Evolutionary conservation across 2,888 invertebrate genomes (phyloP).

Genomic region (Apodemia zela): DNA sequence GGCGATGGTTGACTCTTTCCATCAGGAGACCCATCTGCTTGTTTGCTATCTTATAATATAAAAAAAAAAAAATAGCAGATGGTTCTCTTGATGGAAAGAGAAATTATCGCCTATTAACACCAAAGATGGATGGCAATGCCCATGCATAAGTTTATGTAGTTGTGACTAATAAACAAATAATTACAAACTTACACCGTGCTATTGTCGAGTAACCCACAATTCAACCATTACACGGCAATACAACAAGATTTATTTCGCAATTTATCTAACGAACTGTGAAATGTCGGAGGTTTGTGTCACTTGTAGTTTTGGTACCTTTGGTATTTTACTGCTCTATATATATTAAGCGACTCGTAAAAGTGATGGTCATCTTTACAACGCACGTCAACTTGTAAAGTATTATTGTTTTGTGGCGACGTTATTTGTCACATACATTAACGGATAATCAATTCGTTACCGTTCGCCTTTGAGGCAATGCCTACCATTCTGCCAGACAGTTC

Average conservation of each 20-base stretch:
- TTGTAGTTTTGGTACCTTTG: slow-evolving; percentile 49
- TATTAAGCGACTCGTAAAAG: slow-evolving; percentile 73
- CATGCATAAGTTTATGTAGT: no score
- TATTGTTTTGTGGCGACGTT: slow-evolving; percentile 54
- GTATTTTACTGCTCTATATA: slow-evolving; percentile 67
- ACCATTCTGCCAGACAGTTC: no score
- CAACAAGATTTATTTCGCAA: slow-evolving; percentile 51
- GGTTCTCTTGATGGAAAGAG: no score
- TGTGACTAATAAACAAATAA: not conserved
- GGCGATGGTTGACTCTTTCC: no score
- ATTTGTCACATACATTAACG: slow-evolving; percentile 16
- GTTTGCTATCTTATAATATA: no score
- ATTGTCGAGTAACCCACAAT: slow-evolving; percentile 16
- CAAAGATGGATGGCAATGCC: no score
- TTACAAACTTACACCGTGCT: not conserved
- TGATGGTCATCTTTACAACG: slow-evolving; percentile 61
- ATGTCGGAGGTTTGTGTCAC: slow-evolving; percentile 54
- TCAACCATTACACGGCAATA: slow-evolving; percentile 23
- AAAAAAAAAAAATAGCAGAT: no score
- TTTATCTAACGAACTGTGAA: slow-evolving; percentile 64
- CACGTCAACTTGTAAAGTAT: slow-evolving; percentile 51
- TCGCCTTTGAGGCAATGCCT: no score
- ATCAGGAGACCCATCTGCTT: no score
- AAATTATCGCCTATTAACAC: no score
- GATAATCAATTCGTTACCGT: not conserved